Percentiles rank a stretch among this genome's conserved stretches.
Conservation (phyloP, 2,113 vertebrate genomes). For the Gavia stellata region DNA sequence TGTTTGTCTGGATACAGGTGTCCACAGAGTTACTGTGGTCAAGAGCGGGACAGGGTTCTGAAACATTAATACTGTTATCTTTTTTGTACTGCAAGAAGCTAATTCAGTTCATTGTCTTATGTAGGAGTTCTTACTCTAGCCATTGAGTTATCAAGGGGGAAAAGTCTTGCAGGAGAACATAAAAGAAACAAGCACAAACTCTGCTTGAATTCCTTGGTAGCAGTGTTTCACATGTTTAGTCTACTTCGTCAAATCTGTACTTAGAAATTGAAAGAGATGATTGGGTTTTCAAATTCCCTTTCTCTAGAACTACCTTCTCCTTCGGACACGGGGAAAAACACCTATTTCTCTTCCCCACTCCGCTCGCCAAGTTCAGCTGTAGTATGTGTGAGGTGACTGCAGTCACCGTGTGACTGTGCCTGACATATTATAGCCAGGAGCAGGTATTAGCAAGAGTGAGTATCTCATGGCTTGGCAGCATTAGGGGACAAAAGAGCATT, state of each 20-base stretch:
- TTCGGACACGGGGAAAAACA: neutral
- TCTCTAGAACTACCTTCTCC: neutral
- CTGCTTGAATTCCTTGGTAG: neutral
- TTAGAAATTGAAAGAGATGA: neutral
- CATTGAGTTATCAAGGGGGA: neutral
- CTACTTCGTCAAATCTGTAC: neutral
- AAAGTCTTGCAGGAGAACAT: neutral
- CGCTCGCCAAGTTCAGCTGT: rapidly evolving
- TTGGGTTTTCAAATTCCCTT: neutral
- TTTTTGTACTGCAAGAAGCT: neutral
- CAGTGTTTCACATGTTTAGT: neutral
- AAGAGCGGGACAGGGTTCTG: neutral
- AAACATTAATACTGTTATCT: neutral
- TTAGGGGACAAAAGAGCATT: rapidly evolving
- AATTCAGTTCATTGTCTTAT: neutral
- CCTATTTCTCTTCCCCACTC: neutral
- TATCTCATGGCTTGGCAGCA: neutral
- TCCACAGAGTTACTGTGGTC: neutral
- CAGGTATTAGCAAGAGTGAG: neutral
- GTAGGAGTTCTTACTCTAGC: neutral
- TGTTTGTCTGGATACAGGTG: neutral
- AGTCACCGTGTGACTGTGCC: neutral
- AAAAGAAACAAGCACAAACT: neutral
- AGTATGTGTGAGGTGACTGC: neutral
- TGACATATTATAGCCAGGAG: neutral